Conservation (phyloP, 2,113 vertebrate genomes). For the Odontophorus gujanensis region DNA sequence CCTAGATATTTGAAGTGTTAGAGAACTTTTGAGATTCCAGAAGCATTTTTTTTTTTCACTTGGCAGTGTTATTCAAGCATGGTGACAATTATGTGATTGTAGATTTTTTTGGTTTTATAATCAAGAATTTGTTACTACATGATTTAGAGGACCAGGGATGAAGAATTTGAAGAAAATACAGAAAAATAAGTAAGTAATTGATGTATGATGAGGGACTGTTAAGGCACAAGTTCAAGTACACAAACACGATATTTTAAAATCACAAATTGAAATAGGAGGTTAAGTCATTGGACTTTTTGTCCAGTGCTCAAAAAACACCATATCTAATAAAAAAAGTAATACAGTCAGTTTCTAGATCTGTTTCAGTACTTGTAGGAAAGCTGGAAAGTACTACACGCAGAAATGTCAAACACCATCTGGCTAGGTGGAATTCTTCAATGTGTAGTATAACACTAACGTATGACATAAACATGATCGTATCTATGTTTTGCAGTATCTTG, state of each 20-base stretch:
- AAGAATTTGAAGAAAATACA: background rate
- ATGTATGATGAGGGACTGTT: background rate
- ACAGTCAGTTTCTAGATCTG: background rate
- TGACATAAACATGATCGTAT: background rate
- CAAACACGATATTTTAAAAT: background rate
- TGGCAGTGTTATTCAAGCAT: background rate
- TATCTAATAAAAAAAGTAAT: background rate
- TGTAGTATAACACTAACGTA: background rate
- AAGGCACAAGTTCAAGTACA: background rate
- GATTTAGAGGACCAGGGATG: background rate
- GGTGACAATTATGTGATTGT: background rate
- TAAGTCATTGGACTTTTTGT: background rate
- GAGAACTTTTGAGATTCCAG: background rate
- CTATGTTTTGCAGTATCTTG: background rate
- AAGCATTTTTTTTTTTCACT: background rate
- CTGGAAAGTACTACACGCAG: background rate
- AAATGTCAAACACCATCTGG: background rate
- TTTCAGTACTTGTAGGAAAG: background rate
- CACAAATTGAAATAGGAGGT: background rate
- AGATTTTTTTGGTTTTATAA: background rate
- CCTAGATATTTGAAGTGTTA: background rate
- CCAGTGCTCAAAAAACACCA: background rate
- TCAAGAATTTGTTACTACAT: background rate
- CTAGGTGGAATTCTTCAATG: fast-evolving
- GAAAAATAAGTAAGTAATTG: background rate